Evolutionary conservation across 1,140 invertebrate species (phyloP).

Genomic region (Uloborus diversus): DNA sequence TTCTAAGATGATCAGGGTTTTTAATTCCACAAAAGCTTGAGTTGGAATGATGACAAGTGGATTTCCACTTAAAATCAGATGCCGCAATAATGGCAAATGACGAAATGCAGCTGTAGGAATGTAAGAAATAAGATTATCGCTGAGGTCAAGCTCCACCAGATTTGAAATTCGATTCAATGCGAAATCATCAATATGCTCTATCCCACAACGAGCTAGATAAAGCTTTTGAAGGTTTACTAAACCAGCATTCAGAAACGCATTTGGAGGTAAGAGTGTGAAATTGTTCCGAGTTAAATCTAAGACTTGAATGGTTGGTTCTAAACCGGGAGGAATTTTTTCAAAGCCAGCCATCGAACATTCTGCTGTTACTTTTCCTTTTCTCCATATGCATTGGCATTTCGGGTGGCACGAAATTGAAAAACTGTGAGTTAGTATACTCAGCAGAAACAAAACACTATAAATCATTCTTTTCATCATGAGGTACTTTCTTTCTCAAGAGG

Average conservation of each 20-base stretch:
- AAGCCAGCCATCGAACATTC: constrained; percentile 82
- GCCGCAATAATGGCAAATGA: constrained; percentile 81
- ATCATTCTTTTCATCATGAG: constrained; percentile 45
- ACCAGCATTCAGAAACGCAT: constrained; percentile 79
- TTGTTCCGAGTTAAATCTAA: constrained; percentile 85
- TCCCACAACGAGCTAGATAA: constrained; percentile 78
- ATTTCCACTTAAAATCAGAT: constrained; percentile 81
- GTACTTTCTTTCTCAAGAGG: too few relatives aligned
- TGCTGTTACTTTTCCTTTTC: constrained; percentile 87
- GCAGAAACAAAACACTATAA: constrained; percentile 12
- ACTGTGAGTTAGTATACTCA: constrained; percentile 35
- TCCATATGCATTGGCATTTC: constrained; percentile 88
- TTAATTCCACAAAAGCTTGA: constrained; percentile 79
- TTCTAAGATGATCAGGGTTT: constrained; percentile 81
- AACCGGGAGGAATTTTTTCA: constrained; percentile 77
- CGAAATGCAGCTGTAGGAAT: constrained; percentile 81
- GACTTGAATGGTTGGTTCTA: constrained; percentile 88
- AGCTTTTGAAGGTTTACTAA: constrained; percentile 88
- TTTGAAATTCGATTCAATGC: constrained; percentile 86
- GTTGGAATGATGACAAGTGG: constrained; percentile 77
- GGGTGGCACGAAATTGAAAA: constrained; percentile 71
- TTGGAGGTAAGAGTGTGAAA: constrained; percentile 76
- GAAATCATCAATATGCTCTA: constrained; percentile 78
- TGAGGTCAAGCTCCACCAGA: constrained; percentile 87
- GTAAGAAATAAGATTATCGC: constrained; percentile 78